These are phyloP conservation scores for Drosophila robusta DNA, from an alignment of 2,888 invertebrate genomes.

Conservation along the genomic window DNA sequence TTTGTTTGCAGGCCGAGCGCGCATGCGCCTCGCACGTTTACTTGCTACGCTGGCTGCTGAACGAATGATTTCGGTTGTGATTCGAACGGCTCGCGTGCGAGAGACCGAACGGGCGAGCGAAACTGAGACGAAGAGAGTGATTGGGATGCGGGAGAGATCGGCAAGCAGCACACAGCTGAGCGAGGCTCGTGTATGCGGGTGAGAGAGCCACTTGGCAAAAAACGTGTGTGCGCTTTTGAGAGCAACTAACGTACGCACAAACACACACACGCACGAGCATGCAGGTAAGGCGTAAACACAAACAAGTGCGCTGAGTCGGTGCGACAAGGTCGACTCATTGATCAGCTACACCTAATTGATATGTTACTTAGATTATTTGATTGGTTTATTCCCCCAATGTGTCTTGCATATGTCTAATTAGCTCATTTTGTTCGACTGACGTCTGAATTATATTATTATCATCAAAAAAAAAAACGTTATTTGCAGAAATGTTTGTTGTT, in stretches of 20 bases:
- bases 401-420: background rate
- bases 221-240: slow-evolving; percentile 26
- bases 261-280: slow-evolving; percentile 7
- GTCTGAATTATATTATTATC: background rate
- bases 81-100: slow-evolving; percentile 21
- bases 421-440: background rate
- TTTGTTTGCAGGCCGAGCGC: slow-evolving; percentile 61
- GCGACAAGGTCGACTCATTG: slow-evolving; percentile 25
- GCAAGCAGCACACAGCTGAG: slow-evolving; percentile 49
- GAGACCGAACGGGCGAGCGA: slow-evolving; percentile 9
- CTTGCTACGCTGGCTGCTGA: slow-evolving; percentile 63
- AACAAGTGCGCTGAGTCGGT: slow-evolving; percentile 55
- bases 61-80: slow-evolving; percentile 60
- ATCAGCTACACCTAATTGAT: slow-evolving; percentile 17
- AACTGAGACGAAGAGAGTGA: slow-evolving; percentile 4
- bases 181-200: slow-evolving; percentile 50
- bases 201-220: slow-evolving; percentile 33
- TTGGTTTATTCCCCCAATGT: background rate
- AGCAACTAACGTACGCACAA: slow-evolving; percentile 14
- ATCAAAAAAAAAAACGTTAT: background rate
- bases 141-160: slow-evolving; percentile 42
- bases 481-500: background rate
- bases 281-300: slow-evolving; percentile 41
- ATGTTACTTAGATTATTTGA: background rate
- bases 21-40: slow-evolving; percentile 75